Conservation (phyloP, 2,113 vertebrate genomes). For the Cochlearius cochlearius region DNA sequence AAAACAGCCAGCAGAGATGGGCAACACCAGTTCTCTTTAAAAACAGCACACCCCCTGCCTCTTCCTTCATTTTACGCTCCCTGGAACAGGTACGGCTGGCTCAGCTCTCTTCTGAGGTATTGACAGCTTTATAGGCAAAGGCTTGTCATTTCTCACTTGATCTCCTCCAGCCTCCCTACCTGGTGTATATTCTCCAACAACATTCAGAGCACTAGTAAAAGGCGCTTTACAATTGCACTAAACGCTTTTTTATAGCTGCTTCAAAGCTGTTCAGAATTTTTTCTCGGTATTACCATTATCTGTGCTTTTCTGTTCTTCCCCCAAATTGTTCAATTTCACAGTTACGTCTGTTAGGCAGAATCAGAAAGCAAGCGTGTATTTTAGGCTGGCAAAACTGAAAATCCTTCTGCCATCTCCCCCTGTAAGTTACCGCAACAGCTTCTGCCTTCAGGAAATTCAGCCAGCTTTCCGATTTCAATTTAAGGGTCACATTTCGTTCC, state of each 20-base stretch:
- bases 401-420: neutral
- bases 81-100: neutral
- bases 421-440: neutral
- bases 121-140: conserved; percentile 23
- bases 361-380: neutral
- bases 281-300: conserved; percentile 9
- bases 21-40: neutral
- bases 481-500: conserved; percentile 30
- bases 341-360: conserved; percentile 6
- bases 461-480: neutral
- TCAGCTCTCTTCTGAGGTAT: neutral
- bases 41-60: neutral
- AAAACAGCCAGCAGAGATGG: neutral
- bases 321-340: conserved; percentile 40
- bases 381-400: conserved; percentile 14
- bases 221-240: conserved; percentile 7
- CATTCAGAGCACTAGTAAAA: neutral
- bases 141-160: conserved; percentile 16
- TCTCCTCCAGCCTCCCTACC: conserved; percentile 24
- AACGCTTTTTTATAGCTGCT: conserved; percentile 1
- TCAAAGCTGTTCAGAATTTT: neutral
- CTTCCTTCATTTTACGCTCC: neutral
- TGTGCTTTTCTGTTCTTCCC: neutral
- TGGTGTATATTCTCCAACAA: neutral
- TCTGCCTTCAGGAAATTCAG: conserved; percentile 14